Percentiles rank a stretch among this genome's conserved stretches.
These are phyloP conservation scores for Pachypanchax playfairii DNA, from an alignment of 2,113 vertebrate species.

Conservation along the genomic window DNA sequence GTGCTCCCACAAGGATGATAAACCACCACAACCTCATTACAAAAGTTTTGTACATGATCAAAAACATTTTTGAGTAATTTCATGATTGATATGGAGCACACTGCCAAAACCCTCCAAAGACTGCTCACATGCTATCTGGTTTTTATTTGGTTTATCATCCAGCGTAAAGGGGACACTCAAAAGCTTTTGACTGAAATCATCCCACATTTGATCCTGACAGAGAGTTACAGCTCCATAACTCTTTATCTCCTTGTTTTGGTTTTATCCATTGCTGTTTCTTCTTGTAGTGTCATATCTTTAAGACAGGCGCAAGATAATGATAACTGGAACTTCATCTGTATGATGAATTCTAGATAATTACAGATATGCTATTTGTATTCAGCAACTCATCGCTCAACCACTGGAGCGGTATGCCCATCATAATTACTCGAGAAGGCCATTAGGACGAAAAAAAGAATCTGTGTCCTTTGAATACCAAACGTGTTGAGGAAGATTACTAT, in stretches of 20 bases:
- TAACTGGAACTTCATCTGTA: conserved; percentile 26
- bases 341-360: conserved; percentile 46
- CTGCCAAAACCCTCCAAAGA: too few relatives aligned
- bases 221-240: background rate
- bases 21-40: too few relatives aligned
- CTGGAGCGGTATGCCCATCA: conserved; percentile 29
- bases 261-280: background rate
- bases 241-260: conserved; percentile 1
- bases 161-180: too few relatives aligned
- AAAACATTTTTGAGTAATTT: too few relatives aligned
- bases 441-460: conserved; percentile 31
- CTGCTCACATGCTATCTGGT: too few relatives aligned
- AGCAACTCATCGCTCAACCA: conserved; percentile 37
- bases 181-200: conserved; percentile 16
- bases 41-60: too few relatives aligned
- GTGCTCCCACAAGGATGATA: too few relatives aligned
- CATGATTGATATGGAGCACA: too few relatives aligned
- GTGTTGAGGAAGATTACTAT: conserved; percentile 16
- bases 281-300: conserved; percentile 4
- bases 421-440: conserved; percentile 42
- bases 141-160: too few relatives aligned
- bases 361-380: conserved; percentile 45
- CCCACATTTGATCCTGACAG: background rate
- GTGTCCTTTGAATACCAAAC: conserved; percentile 53
- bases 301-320: conserved; percentile 21